Evolutionary conservation across 2,797 vertebrate genomes (phyloP).

Genomic region (Eupleurogrammus muticus): DNA sequence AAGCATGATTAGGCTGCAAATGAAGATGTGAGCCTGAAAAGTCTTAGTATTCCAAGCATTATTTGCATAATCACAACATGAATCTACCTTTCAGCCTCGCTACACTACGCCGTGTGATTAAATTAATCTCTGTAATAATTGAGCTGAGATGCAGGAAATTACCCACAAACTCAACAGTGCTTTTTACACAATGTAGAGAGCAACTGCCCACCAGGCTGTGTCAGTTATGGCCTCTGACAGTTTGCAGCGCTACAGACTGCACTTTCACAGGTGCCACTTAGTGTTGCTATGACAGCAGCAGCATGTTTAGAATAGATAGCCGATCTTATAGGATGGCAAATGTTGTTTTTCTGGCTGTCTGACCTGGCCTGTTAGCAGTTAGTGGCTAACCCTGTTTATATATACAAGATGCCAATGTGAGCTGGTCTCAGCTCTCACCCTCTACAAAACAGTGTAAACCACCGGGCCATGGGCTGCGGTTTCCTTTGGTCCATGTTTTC

Average conservation of each 20-base stretch:
- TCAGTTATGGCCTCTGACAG: constrained; percentile 4
- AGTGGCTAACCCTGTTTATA: constrained; percentile 84
- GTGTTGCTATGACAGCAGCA: constrained; percentile 75
- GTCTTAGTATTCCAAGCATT: background rate
- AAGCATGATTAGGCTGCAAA: background rate
- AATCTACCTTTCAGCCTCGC: background rate
- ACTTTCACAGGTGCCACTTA: constrained; percentile 72
- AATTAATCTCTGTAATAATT: background rate
- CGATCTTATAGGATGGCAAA: constrained; percentile 63
- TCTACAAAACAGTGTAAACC: constrained; percentile 81
- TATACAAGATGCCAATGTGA: constrained; percentile 77
- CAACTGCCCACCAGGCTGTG: constrained; percentile 5
- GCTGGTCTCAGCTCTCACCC: constrained; percentile 77
- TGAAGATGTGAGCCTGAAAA: background rate
- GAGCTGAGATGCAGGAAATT: background rate
- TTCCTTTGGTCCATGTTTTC: constrained; percentile 70
- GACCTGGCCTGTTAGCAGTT: constrained; percentile 78
- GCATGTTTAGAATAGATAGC: constrained; percentile 70
- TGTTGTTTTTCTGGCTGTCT: constrained; percentile 78
- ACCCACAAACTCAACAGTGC: constrained; percentile 1
- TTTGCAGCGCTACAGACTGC: constrained; percentile 24
- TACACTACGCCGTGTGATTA: background rate
- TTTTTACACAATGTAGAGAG: constrained; percentile 6
- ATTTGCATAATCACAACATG: background rate
- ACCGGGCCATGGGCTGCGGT: constrained; percentile 75